These are phyloP conservation scores for Himantopus leucocephalus DNA, from an alignment of 2,113 vertebrate species.

Conservation along the genomic window DNA sequence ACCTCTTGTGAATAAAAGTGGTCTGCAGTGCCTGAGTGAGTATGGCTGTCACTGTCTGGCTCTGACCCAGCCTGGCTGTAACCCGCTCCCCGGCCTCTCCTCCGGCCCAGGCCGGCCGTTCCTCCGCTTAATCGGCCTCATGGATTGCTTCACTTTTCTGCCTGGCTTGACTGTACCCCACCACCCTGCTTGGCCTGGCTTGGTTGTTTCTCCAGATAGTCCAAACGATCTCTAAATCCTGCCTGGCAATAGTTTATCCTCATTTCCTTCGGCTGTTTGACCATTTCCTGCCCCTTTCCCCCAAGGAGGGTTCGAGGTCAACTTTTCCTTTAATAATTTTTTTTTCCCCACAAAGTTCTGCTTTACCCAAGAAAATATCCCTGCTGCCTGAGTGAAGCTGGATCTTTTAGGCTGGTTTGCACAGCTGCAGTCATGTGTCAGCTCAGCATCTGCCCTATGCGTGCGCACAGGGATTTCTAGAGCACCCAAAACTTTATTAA, in stretches of 20 bases:
- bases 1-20: conserved; percentile 82
- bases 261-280: not conserved
- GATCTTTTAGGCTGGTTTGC: not conserved
- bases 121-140: not conserved
- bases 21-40: conserved; percentile 91
- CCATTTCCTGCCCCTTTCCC: not conserved
- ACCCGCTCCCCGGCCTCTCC: not conserved
- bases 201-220: not conserved
- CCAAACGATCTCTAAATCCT: not conserved
- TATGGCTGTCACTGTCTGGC: conserved; percentile 48
- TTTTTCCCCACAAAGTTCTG: not conserved
- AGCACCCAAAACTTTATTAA: not conserved
- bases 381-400: not conserved
- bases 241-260: not conserved
- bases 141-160: not conserved
- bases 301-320: not conserved
- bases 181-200: not conserved
- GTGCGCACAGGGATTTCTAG: not conserved
- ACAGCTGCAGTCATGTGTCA: not conserved
- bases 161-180: not conserved
- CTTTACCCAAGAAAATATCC: not conserved
- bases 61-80: not conserved
- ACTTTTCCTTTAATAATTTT: not conserved
- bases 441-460: not conserved
- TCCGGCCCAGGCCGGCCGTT: fast-evolving